phyloP scores from a whole-genome alignment of 2,113 vertebrate genomes.

The Vanacampus margaritifer region DNA sequence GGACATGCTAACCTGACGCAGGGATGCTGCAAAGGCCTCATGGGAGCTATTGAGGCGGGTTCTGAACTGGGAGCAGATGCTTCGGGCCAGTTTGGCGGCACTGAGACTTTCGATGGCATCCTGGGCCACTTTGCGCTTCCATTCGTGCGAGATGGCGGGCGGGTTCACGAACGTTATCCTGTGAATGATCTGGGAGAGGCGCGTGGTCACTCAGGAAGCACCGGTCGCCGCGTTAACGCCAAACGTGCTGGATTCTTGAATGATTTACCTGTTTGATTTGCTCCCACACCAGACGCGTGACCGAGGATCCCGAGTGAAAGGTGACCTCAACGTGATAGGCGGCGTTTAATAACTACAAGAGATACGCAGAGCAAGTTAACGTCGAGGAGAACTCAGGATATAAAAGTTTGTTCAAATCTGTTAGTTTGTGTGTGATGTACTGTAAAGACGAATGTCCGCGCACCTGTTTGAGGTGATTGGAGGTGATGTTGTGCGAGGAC shows the following conservation, averaged over 20 bases:
- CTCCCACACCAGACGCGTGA: slow-evolving; percentile 93
- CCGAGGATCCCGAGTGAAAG: slow-evolving; percentile 93
- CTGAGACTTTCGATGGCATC: slow-evolving; percentile 98
- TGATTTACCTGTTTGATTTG: slow-evolving; percentile 92
- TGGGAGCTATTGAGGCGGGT: slow-evolving; percentile 94
- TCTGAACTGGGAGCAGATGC: slow-evolving; percentile 96
- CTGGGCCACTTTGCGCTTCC: slow-evolving; percentile 97
- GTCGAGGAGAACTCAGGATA: neutral
- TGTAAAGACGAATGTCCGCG: neutral
- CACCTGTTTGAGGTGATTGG: slow-evolving; percentile 97
- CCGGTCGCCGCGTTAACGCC: neutral
- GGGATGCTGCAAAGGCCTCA: slow-evolving; percentile 91
- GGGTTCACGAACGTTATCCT: slow-evolving; percentile 92
- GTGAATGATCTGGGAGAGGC: slow-evolving; percentile 84
- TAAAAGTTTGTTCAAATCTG: neutral
- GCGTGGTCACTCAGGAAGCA: neutral
- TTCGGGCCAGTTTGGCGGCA: slow-evolving; percentile 92
- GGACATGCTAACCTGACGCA: slow-evolving; percentile 80
- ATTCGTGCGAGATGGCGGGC: slow-evolving; percentile 86
- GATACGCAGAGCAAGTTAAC: neutral
- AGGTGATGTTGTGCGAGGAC: slow-evolving; percentile 81
- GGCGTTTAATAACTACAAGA: slow-evolving; percentile 87
- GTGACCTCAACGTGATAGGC: slow-evolving; percentile 98
- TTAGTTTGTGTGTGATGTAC: neutral
- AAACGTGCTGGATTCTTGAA: no score